A percentile compares a stretch with the other conserved stretches of the same genome.
Evolutionary conservation across 2,113 vertebrate species (phyloP).

Genomic region (Saguinus midas): DNA sequence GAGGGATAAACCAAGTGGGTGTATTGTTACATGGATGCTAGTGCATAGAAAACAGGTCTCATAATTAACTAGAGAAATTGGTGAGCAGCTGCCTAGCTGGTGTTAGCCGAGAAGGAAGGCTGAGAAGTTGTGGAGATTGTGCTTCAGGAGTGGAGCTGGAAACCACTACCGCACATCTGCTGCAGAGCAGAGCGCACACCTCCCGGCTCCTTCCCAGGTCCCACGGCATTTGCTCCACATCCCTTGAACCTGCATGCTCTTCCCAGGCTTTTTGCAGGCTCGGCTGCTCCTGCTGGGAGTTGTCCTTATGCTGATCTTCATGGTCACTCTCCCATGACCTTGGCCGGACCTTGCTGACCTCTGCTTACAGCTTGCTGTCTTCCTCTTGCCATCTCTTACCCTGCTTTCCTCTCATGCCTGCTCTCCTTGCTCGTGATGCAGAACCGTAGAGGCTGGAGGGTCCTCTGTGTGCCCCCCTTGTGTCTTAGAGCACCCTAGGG

Average conservation of each 20-base stretch:
- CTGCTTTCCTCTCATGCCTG: fast-evolving
- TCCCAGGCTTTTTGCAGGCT: neutral
- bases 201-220: neutral
- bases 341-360: fast-evolving
- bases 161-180: neutral
- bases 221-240: fast-evolving
- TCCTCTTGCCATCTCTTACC: too few relatives aligned
- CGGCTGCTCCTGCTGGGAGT: neutral
- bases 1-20: neutral
- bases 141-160: neutral
- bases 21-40: fast-evolving
- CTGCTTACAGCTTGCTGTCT: neutral
- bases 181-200: neutral
- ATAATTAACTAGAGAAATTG: neutral
- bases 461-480: neutral
- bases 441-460: neutral
- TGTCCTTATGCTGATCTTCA: fast-evolving
- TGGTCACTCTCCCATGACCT: neutral
- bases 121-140: neutral
- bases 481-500: neutral
- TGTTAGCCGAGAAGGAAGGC: neutral
- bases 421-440: fast-evolving
- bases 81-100: neutral
- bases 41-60: neutral
- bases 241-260: fast-evolving